Percentiles rank a stretch among this genome's conserved stretches.
Evolutionary conservation across 1,140 invertebrate species (phyloP).

Genomic region (Diachasma alloeum): DNA sequence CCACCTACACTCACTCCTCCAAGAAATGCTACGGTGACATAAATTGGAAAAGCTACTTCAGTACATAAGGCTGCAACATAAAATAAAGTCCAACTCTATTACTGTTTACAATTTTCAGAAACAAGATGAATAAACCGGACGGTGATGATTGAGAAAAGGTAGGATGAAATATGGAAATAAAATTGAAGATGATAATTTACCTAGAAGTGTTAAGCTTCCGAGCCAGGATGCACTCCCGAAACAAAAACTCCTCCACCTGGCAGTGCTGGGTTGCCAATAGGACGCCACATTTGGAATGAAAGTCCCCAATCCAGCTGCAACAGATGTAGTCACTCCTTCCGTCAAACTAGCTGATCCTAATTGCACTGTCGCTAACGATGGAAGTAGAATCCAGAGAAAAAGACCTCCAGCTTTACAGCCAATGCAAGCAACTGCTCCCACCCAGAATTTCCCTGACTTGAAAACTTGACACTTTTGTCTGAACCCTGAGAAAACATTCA

Average conservation of each 20-base stretch:
- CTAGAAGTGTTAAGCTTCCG: conserved; percentile 38
- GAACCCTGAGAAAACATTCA: conserved; percentile 30
- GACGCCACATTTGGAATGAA: conserved; percentile 37
- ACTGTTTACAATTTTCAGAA: no score
- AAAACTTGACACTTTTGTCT: conserved; percentile 39
- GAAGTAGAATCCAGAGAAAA: conserved; percentile 49
- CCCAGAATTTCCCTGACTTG: conserved; percentile 42
- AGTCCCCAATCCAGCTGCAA: conserved; percentile 35
- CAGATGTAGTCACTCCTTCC: conserved; percentile 32
- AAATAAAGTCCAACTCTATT: no score
- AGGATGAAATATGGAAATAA: no score
- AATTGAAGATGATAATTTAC: conserved; percentile 27
- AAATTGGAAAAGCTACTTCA: neutral
- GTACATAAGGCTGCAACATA: neutral
- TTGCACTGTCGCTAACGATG: conserved; percentile 34
- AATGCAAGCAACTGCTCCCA: conserved; percentile 34
- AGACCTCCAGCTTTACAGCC: conserved; percentile 40
- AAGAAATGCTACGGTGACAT: conserved; percentile 33
- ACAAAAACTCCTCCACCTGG: conserved; percentile 34
- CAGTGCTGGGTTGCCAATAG: conserved; percentile 38
- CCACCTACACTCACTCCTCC: conserved; percentile 42
- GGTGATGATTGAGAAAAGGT: no score
- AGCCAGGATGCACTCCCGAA: conserved; percentile 41
- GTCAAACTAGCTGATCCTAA: conserved; percentile 7
- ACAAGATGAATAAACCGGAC: no score